phyloP scores from a whole-genome alignment of 2,797 vertebrate species.

The Gallinago stenura region DNA sequence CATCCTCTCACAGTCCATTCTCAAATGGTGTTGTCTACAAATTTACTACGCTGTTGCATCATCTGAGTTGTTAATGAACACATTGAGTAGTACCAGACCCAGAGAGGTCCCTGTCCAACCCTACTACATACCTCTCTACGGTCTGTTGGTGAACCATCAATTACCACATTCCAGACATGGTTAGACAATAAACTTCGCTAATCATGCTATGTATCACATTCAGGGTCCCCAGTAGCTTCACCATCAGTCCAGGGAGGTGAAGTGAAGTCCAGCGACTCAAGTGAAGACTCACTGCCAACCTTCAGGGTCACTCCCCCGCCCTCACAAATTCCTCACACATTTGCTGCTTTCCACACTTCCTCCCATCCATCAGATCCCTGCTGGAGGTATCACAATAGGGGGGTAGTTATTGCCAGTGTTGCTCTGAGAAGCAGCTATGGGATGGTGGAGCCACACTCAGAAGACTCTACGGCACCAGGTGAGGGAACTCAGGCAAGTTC shows the following conservation, averaged over 20 bases:
- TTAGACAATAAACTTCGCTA: neutral
- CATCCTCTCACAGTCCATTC: neutral
- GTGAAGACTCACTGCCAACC: neutral
- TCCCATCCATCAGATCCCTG: neutral
- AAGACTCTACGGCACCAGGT: rapidly evolving
- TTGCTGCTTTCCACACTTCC: neutral
- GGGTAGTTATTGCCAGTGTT: neutral
- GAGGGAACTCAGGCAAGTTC: neutral
- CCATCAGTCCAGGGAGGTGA: neutral
- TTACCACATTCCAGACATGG: neutral
- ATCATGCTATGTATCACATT: neutral
- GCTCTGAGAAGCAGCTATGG: neutral
- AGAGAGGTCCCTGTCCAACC: neutral
- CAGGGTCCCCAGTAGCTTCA: neutral
- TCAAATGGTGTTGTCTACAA: neutral
- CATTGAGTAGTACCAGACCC: neutral
- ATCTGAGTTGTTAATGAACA: neutral
- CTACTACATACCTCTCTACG: neutral
- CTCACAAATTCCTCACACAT: neutral
- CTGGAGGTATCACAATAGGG: neutral
- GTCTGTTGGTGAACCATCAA: neutral
- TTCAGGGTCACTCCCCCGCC: neutral
- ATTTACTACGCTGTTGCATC: neutral
- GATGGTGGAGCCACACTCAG: neutral
- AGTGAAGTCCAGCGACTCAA: neutral